Evolutionary conservation across 1,140 invertebrate genomes (phyloP).

Genomic region (Saccostrea cuccullata): DNA sequence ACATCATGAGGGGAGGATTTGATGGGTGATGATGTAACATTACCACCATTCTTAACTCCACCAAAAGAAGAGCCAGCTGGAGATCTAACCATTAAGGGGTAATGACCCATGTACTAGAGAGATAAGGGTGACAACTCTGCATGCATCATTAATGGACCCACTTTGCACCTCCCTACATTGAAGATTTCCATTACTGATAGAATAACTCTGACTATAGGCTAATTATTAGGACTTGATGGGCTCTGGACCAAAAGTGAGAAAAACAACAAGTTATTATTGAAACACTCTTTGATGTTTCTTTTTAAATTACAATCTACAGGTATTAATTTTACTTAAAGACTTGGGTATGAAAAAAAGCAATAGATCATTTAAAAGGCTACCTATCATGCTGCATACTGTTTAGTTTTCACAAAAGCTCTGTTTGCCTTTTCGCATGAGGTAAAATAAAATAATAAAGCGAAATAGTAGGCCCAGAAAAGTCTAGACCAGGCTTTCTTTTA

Average conservation of each 20-base stretch:
- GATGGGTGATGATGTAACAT: neutral
- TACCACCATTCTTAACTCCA: neutral
- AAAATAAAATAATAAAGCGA: neutral
- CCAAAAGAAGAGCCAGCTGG: constrained; percentile 14
- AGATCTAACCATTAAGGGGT: neutral
- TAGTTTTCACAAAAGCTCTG: neutral
- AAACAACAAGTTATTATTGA: constrained; percentile 11
- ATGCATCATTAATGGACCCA: constrained; percentile 28
- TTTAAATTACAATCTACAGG: neutral
- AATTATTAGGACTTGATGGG: constrained; percentile 5
- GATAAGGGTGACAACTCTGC: neutral
- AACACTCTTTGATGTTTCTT: neutral
- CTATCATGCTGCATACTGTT: neutral
- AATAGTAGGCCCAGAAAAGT: neutral
- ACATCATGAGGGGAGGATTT: neutral
- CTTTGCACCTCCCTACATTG: neutral
- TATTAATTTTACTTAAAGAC: neutral
- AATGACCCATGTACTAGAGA: constrained; percentile 16
- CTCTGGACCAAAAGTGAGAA: neutral
- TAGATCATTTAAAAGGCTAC: neutral
- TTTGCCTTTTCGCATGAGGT: neutral
- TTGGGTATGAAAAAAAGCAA: neutral
- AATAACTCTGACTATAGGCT: neutral
- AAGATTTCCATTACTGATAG: constrained; percentile 27
- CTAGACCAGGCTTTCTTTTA: neutral